Evolutionary conservation across 2,113 vertebrate genomes (phyloP).

Genomic region (Pardalotus punctatus): DNA sequence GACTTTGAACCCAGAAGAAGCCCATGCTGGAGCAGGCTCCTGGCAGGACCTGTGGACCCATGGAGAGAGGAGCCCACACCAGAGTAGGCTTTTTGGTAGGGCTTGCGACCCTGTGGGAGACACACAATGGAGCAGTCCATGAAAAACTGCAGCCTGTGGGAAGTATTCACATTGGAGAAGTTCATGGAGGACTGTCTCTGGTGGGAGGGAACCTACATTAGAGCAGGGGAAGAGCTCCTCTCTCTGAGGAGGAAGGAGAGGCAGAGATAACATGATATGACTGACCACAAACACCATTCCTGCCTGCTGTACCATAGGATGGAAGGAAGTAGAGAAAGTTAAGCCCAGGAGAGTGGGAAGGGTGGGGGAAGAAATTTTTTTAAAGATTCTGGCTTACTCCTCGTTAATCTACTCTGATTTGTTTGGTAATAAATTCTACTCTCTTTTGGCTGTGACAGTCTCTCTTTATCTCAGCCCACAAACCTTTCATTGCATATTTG

Average conservation of each 20-base stretch:
- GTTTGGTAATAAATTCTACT: not conserved
- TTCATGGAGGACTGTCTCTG: not conserved
- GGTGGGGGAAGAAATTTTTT: not conserved
- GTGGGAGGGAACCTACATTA: not conserved
- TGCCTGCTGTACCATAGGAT: not conserved
- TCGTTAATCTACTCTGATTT: not conserved
- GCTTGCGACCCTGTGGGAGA: rapidly evolving
- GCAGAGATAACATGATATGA: rapidly evolving
- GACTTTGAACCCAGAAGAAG: rapidly evolving
- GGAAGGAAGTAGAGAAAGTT: not conserved
- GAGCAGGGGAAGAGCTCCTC: not conserved
- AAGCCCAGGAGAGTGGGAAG: not conserved
- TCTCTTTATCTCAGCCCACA: not conserved
- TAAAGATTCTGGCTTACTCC: not conserved
- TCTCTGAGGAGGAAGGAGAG: not conserved
- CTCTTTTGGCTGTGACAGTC: not conserved
- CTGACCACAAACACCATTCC: not conserved
- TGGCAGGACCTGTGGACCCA: not conserved
- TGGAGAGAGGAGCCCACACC: not conserved
- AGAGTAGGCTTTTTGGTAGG: not conserved
- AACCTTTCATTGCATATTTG: not conserved
- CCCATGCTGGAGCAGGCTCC: not conserved
- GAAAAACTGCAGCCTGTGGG: not conserved
- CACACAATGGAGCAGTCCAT: not conserved
- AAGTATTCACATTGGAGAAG: not conserved